Conservation (phyloP, 1,140 invertebrate genomes). For the Cotesia glomerata region DNA sequence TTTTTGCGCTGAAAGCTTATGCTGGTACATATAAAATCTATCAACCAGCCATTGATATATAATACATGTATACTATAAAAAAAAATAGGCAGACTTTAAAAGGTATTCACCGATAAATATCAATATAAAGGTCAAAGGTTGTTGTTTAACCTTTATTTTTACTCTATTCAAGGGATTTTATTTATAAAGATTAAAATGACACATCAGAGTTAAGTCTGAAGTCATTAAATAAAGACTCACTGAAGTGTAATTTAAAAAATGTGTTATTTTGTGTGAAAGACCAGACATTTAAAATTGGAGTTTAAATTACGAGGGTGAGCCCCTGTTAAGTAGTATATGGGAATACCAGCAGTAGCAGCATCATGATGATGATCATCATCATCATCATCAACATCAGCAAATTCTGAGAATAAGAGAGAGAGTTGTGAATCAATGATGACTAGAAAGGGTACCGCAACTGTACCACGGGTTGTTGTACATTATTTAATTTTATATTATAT, state of each 20-base stretch:
- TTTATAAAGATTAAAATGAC: neutral
- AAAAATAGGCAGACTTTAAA: neutral
- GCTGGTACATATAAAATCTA: too few species aligned
- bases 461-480: too few species aligned
- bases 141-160: neutral
- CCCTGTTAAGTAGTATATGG: neutral
- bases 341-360: too few species aligned
- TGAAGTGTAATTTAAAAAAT: too few species aligned
- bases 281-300: too few species aligned
- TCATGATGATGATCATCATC: too few species aligned
- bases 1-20: neutral
- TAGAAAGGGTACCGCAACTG: neutral
- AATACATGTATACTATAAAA: neutral
- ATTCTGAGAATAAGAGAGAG: neutral
- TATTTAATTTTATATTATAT: neutral
- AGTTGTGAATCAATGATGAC: neutral
- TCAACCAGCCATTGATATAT: too few species aligned
- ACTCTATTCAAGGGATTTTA: too few species aligned
- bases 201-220: neutral
- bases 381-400: neutral
- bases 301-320: too few species aligned
- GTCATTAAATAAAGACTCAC: too few species aligned
- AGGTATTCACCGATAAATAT: neutral
- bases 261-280: too few species aligned
- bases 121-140: too few species aligned